phyloP scores from a whole-genome alignment of 1,140 invertebrate genomes.

The Cheumatopsyche charites region DNA sequence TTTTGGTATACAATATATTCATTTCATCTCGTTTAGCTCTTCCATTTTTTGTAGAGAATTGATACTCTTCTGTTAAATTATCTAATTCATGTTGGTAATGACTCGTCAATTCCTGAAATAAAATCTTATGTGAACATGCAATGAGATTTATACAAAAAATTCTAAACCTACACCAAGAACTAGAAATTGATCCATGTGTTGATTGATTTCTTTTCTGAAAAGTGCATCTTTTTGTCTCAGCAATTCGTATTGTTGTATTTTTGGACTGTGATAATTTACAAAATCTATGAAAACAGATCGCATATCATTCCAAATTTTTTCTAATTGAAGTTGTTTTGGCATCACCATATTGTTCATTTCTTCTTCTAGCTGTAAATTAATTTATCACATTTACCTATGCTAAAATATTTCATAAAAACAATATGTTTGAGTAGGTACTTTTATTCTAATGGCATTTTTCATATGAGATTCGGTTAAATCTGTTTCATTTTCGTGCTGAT shows the following conservation, averaged over 20 bases:
- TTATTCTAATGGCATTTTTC: conserved; percentile 37
- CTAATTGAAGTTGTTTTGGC: conserved; percentile 55
- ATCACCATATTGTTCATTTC: conserved; percentile 54
- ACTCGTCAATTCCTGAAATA: conserved; percentile 39
- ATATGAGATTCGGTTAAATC: conserved; percentile 27
- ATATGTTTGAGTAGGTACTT: conserved; percentile 26
- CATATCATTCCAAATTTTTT: conserved; percentile 54
- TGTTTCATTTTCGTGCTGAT: conserved; percentile 38
- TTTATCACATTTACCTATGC: neutral
- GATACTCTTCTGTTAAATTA: conserved; percentile 39
- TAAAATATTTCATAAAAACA: conserved; percentile 6
- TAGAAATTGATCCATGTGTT: conserved; percentile 55
- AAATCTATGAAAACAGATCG: conserved; percentile 55
- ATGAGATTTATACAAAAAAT: neutral
- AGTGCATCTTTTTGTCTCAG: conserved; percentile 58
- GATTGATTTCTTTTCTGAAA: conserved; percentile 56
- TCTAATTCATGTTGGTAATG: conserved; percentile 44
- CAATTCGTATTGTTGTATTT: conserved; percentile 57
- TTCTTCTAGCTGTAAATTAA: conserved; percentile 57
- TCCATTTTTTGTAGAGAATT: conserved; percentile 30
- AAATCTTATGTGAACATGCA: neutral
- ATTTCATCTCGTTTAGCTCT: conserved; percentile 40
- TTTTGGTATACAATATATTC: conserved; percentile 35
- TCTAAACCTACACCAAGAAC: conserved; percentile 54
- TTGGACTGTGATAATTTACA: conserved; percentile 57